phyloP scores from a whole-genome alignment of 2,797 vertebrate genomes.

The Neopelma chrysocephalum region DNA sequence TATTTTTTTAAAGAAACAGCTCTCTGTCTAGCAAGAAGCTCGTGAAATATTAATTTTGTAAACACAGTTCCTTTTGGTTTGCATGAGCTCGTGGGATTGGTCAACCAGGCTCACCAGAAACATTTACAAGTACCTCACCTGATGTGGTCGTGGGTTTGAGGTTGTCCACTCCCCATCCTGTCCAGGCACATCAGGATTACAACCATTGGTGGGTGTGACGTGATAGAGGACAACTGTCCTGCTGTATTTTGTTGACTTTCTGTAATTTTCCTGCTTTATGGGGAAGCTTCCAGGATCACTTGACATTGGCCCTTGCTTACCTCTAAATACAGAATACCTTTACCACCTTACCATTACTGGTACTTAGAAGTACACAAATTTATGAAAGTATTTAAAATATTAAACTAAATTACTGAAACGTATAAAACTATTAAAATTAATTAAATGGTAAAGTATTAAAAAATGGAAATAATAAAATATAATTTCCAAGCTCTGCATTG shows the following conservation, averaged over 20 bases:
- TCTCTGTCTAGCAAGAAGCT: neutral
- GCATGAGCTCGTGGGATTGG: rapidly evolving
- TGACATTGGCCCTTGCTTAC: neutral
- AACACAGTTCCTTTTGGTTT: neutral
- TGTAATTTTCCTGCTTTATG: neutral
- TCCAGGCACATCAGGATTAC: neutral
- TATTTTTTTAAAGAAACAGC: neutral
- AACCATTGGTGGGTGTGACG: neutral
- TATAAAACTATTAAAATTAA: rapidly evolving
- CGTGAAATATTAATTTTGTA: neutral
- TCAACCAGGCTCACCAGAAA: neutral
- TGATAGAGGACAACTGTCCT: neutral
- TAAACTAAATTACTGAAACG: neutral
- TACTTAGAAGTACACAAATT: neutral
- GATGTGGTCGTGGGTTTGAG: rapidly evolving
- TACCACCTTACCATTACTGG: neutral
- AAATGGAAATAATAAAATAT: neutral
- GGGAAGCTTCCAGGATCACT: neutral
- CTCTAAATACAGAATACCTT: neutral
- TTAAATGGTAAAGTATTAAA: neutral
- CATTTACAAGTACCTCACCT: rapidly evolving
- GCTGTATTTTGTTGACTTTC: neutral
- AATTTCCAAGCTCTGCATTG: neutral
- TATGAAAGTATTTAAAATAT: neutral
- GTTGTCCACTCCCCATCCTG: neutral